These are phyloP conservation scores for Dipus sagitta DNA, from an alignment of 2,797 vertebrate genomes.

Conservation along the genomic window DNA sequence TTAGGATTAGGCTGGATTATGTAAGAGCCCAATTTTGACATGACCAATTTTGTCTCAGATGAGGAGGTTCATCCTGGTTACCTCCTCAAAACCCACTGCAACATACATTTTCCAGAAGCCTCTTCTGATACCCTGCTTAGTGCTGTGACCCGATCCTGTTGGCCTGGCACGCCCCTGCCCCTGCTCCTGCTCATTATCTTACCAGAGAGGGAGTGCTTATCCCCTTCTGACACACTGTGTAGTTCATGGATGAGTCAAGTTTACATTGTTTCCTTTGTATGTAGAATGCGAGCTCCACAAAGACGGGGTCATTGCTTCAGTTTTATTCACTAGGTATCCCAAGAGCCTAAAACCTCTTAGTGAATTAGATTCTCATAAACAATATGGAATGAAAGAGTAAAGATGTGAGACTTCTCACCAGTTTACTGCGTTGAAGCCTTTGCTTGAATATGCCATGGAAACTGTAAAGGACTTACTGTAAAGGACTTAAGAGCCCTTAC, in stretches of 20 bases:
- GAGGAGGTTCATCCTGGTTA: background rate
- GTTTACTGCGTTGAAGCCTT: background rate
- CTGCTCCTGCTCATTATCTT: background rate
- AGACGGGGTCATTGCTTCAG: background rate
- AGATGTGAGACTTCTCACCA: background rate
- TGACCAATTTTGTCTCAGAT: background rate
- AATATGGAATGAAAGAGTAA: background rate
- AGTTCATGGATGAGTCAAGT: background rate
- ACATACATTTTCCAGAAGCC: background rate
- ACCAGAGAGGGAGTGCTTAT: fast-evolving
- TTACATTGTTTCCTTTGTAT: background rate
- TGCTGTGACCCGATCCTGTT: background rate
- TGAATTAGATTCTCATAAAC: background rate
- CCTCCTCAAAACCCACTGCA: background rate
- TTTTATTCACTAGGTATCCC: background rate
- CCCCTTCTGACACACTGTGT: background rate
- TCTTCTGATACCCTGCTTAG: background rate
- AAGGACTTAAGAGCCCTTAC: background rate
- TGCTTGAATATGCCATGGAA: background rate
- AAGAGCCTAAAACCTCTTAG: background rate
- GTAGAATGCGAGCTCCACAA: background rate
- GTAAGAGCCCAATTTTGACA: background rate
- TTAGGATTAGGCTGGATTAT: background rate
- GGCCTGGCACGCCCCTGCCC: background rate
- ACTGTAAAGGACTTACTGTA: background rate